Conservation (phyloP, 2,797 vertebrate species). For the Tragelaphus oryx region DNA sequence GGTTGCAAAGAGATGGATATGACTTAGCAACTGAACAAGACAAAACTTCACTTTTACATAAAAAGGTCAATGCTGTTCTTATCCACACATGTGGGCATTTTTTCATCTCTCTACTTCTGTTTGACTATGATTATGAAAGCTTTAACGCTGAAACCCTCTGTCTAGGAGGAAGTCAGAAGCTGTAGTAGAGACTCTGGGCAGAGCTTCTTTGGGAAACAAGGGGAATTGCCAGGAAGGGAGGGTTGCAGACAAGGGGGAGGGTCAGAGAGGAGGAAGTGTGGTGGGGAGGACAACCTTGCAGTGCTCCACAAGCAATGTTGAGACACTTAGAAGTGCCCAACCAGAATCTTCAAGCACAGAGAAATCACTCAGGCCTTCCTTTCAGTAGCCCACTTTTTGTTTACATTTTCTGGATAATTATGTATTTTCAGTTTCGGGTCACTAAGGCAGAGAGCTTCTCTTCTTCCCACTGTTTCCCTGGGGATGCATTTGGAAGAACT, state of each 20-base stretch:
- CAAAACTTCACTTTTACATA: background rate
- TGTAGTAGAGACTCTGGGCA: background rate
- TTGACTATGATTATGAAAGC: background rate
- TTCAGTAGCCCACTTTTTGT: background rate
- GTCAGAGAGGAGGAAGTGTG: background rate
- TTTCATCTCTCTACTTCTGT: background rate
- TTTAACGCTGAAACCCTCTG: background rate
- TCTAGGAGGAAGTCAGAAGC: background rate
- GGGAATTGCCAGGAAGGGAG: background rate
- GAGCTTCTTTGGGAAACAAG: background rate
- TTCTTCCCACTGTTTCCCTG: background rate
- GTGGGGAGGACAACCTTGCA: background rate
- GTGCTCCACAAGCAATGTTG: background rate
- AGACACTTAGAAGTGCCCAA: background rate
- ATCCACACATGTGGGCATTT: background rate
- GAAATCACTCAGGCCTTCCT: background rate
- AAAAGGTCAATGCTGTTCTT: background rate
- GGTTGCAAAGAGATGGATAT: background rate
- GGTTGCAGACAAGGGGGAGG: background rate
- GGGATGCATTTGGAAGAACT: background rate
- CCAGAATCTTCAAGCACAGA: background rate
- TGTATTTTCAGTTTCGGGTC: background rate
- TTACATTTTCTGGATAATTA: slow-evolving; percentile 7
- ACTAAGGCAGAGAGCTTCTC: background rate
- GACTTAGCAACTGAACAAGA: background rate